A percentile compares a stretch with the other conserved stretches of the same genome.
phyloP scores from a whole-genome alignment of 53 echinoderm and acorn worm genomes.

The Hippasteria phrygiana region DNA sequence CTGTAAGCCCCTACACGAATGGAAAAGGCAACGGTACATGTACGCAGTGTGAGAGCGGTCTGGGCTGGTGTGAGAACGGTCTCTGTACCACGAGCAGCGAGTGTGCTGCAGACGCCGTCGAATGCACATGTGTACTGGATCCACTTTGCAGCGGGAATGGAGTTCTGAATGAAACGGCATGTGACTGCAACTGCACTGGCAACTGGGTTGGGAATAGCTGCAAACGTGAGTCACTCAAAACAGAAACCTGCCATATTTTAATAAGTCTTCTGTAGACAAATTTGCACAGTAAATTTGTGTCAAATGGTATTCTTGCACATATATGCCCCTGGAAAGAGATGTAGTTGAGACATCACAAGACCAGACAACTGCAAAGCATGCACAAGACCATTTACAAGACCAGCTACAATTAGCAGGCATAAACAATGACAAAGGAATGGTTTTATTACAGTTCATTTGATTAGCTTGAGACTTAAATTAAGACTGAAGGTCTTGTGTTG shows the following conservation, averaged over 20 bases:
- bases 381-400: too few species aligned
- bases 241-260: neutral
- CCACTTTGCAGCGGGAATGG: constrained; percentile 12
- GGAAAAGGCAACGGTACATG: constrained; percentile 20
- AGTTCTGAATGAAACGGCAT: neutral
- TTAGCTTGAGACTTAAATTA: too few species aligned
- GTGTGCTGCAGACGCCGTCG: neutral
- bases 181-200: neutral
- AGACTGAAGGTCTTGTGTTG: too few species aligned
- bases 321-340: too few species aligned
- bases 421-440: too few species aligned
- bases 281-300: too few species aligned
- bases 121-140: constrained; percentile 2
- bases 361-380: too few species aligned
- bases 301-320: too few species aligned
- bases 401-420: too few species aligned
- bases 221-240: neutral
- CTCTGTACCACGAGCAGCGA: constrained; percentile 57
- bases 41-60: constrained; percentile 44
- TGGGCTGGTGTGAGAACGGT: constrained; percentile 61
- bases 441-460: too few species aligned
- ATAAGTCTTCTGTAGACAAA: too few species aligned
- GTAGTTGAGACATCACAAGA: too few species aligned
- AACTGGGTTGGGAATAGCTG: constrained; percentile 2
- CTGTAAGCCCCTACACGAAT: constrained; percentile 10